Evolutionary conservation across 2,888 invertebrate species (phyloP).

Genomic region (Netelia inedita): DNA sequence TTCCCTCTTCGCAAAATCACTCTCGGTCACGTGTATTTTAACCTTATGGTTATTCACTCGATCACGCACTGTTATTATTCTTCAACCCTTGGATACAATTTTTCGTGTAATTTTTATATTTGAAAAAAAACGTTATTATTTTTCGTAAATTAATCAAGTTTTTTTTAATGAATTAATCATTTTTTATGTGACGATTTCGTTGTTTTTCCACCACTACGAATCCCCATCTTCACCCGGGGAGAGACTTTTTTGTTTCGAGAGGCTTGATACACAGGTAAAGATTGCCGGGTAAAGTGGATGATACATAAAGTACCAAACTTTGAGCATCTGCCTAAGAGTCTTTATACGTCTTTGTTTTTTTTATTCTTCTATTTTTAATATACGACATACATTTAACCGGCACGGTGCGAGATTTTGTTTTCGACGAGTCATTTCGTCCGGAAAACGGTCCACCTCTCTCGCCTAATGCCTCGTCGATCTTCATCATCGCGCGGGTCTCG

Average conservation of each 20-base stretch:
- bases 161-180: background rate
- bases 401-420: constrained; percentile 29
- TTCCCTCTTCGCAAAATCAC: constrained; percentile 47
- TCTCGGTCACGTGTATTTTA: background rate
- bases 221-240: background rate
- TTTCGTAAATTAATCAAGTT: no score
- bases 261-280: constrained; percentile 8
- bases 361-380: background rate
- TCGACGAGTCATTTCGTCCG: constrained; percentile 17
- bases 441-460: constrained; percentile 37
- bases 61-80: background rate
- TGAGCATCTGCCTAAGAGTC: background rate
- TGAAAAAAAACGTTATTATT: background rate
- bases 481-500: constrained; percentile 25
- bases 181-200: constrained; percentile 5
- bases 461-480: constrained; percentile 54
- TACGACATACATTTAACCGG: background rate
- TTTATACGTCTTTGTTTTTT: background rate
- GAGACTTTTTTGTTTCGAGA: constrained; percentile 26
- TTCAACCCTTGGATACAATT: constrained; percentile 9
- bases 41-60: constrained; percentile 1
- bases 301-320: constrained; percentile 18
- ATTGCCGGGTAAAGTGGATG: constrained; percentile 19
- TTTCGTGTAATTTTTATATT: constrained; percentile 23
- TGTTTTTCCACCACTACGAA: no score